These are phyloP conservation scores for Creontiades dilutus DNA, from an alignment of 2,888 invertebrate species.

Conservation along the genomic window DNA sequence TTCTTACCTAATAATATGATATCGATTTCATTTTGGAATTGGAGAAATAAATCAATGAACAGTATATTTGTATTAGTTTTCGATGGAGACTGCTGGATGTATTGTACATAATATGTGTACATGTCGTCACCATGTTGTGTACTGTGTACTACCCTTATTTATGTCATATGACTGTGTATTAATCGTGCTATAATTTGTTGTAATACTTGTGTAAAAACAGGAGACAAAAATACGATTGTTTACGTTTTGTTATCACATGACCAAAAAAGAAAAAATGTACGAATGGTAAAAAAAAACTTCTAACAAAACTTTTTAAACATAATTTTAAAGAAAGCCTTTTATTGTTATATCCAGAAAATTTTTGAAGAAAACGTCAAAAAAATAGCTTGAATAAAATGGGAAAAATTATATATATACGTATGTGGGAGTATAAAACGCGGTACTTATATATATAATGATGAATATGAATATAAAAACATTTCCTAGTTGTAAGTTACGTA, in stretches of 20 bases:
- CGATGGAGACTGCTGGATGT: constrained; percentile 63
- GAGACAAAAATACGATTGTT: not conserved
- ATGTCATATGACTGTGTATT: constrained; percentile 63
- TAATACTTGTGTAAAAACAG: constrained; percentile 5
- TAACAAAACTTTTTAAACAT: constrained; percentile 30
- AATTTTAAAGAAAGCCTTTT: constrained; percentile 55
- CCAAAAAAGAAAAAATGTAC: constrained; percentile 58
- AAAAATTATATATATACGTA: constrained; percentile 64
- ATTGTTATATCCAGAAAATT: constrained; percentile 46
- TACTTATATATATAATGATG: constrained; percentile 67
- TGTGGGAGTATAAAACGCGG: constrained; percentile 54
- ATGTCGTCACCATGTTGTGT: constrained; percentile 63
- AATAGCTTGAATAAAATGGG: constrained; percentile 52
- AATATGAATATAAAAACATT: constrained; percentile 64
- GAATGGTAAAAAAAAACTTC: constrained; percentile 51
- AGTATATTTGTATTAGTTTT: constrained; percentile 40
- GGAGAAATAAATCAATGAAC: not conserved
- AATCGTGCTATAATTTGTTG: constrained; percentile 59
- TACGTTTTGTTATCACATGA: constrained; percentile 58
- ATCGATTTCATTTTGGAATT: constrained; percentile 11
- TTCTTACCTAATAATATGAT: not conserved
- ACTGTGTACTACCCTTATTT: constrained; percentile 53
- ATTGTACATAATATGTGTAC: constrained; percentile 40
- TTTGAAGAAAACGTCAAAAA: constrained; percentile 14
- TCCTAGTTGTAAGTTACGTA: constrained; percentile 73